Percentiles rank a stretch among this genome's conserved stretches.
Conservation (phyloP, 37 sponge, comb jelly and placozoan genomes). For the Theonella swinhoei region DNA sequence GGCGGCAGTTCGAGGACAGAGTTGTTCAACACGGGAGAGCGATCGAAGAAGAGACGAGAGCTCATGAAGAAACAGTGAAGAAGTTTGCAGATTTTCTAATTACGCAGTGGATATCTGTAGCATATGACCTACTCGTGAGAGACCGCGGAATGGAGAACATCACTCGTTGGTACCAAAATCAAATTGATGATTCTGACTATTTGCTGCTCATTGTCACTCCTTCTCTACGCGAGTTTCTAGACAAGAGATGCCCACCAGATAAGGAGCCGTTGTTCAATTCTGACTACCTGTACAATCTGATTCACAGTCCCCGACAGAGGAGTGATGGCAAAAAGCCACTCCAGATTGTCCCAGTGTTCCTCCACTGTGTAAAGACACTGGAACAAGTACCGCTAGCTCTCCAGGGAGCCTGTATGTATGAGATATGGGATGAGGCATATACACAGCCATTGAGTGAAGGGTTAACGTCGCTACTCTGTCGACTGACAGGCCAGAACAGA, state of each 20-base stretch:
- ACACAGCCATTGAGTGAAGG: conserved; percentile 17
- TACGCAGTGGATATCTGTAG: conserved; percentile 10
- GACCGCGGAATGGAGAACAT: conserved; percentile 4
- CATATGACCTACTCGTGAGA: conserved; percentile 26
- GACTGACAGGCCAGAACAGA: conserved; percentile 38
- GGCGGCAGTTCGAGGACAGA: not conserved
- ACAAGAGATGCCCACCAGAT: conserved; percentile 14
- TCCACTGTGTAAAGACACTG: not conserved
- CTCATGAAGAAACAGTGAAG: conserved; percentile 13
- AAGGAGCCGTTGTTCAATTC: conserved; percentile 23
- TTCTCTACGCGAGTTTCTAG: conserved; percentile 56
- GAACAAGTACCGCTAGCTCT: conserved; percentile 37
- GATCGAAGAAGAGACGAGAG: not conserved
- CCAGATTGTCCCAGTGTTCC: conserved; percentile 47
- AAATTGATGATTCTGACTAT: conserved; percentile 49
- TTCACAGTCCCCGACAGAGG: conserved; percentile 5
- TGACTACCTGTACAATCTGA: conserved; percentile 26
- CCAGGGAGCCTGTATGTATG: not conserved
- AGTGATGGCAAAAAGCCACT: not conserved
- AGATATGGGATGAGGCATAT: not conserved
- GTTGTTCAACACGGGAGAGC: not conserved
- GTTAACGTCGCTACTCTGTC: conserved; percentile 15
- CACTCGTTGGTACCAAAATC: conserved; percentile 36
- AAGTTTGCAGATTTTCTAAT: conserved; percentile 23
- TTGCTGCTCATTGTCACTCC: conserved; percentile 56